Base-by-base conservation (phyloP, 1,140 invertebrate genomes). In the Leguminivora glycinivorella region DNA sequence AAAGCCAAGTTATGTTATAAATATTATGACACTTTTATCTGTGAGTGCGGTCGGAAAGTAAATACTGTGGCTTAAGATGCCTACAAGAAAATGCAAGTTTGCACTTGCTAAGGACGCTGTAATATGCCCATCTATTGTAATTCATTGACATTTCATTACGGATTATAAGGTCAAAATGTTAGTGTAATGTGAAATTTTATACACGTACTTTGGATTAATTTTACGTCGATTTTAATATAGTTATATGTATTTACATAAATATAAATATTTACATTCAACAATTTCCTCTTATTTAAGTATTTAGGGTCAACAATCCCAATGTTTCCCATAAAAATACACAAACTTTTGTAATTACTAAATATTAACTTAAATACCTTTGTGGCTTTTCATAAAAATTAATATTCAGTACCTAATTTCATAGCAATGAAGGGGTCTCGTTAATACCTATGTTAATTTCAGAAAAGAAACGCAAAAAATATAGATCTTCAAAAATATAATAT, bases 11-110 rank as follows among this genome's bases (percentile, higher is more conserved):
- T 91, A 91, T 89, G 78, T 81, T 83, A 85, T 89, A 89, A 89
- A 89, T 89, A 86, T 91, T 89, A 89, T 88, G 89, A 89, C 85
- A 89, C 81, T 89, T 86, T 88, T 90, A 89, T 89, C 82, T 89
- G 79, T 84, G 80, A 79, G 79, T 84, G 81, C 73, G 80, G 79
- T 84, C 84, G 83, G 87, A 88, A 88, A 89, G 85, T 89, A 89
- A 90, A 88, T 85, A 87, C 70, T 72, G 71, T 70, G 72, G 75
- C 73, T 75, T 81, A 78, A 76, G 74, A 70, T 75, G 75, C 68
- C 73, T 40, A 68, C 75, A 71, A 38, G 71, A 73, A 76, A 77
- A 80, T 75, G 76, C 75, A 71, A 72, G 77, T 80, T 52, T 72
- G 81, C 82, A 70, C 71, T 63, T 74, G 60, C 71, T 70, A 67